Evolutionary conservation across 2,113 vertebrate genomes (phyloP).

Genomic region (Hypomesus transpacificus): DNA sequence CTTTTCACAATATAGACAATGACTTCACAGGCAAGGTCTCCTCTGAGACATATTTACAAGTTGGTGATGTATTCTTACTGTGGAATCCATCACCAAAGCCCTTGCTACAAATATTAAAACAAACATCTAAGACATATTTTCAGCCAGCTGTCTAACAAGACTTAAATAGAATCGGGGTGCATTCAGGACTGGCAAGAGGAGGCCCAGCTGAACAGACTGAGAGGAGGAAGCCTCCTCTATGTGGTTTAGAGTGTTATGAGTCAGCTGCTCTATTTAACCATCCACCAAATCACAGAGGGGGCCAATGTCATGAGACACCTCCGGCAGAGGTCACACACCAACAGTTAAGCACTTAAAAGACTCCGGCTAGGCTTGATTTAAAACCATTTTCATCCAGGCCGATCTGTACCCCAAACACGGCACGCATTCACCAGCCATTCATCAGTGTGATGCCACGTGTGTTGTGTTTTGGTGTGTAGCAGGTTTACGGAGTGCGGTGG

Average conservation of each 20-base stretch:
- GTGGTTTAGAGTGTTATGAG: slow-evolving; percentile 62
- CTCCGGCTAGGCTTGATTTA: neutral
- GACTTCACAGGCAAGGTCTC: slow-evolving; percentile 44
- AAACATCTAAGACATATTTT: slow-evolving; percentile 26
- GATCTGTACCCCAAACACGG: slow-evolving; percentile 22
- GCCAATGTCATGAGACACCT: slow-evolving; percentile 54
- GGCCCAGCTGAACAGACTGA: slow-evolving; percentile 4
- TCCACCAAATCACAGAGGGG: slow-evolving; percentile 47
- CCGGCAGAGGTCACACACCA: slow-evolving; percentile 34
- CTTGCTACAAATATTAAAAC: slow-evolving; percentile 33
- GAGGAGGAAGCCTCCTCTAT: slow-evolving; percentile 41
- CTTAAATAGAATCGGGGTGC: neutral
- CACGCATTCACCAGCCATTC: slow-evolving; percentile 21
- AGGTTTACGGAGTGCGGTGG: slow-evolving; percentile 7
- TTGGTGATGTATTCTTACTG: slow-evolving; percentile 24
- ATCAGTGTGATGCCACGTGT: slow-evolving; percentile 30
- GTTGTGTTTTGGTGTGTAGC: slow-evolving; percentile 8
- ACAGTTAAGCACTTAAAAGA: neutral
- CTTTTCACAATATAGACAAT: slow-evolving; percentile 42
- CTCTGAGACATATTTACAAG: slow-evolving; percentile 27
- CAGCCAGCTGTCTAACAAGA: slow-evolving; percentile 18
- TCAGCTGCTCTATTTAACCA: slow-evolving; percentile 62
- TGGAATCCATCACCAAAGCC: slow-evolving; percentile 27
- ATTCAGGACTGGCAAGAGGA: neutral
- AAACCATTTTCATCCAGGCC: slow-evolving; percentile 1